Base-by-base conservation (phyloP, 2,797 vertebrate species). In the Menidia menidia region DNA sequence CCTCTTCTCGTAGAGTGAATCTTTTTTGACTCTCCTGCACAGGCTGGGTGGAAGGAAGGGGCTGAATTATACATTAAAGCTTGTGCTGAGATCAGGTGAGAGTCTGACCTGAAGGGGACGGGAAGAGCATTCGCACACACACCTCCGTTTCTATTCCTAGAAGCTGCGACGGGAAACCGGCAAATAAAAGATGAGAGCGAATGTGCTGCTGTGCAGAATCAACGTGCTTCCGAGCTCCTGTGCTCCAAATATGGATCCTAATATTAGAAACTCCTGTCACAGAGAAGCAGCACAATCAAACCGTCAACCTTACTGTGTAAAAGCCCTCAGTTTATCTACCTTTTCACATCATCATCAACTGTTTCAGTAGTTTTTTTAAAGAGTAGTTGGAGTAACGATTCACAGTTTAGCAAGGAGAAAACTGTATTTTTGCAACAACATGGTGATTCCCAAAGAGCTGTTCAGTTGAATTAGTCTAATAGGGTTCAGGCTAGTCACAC, bases 21-120 rank as follows among this genome's bases (percentile, higher is more conserved):
- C 55, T 69, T 71, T 79, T 73, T 56, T 68, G 84, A 83, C 18
- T 15, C n/a, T 33, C 57, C 70, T 77, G 71, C 45, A 52, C 14
- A 0, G 74, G 74, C n/a, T 54, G 50, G 75, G 43, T 2, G 18
- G 58, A 68, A 61, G 50, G 3, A 63, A 39, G 35, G 10, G 35
- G 25, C 73, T 90, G 83, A 90, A 89, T 90, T 88, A 86, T 87
- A 85, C 80, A 90, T 90, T 67, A 75, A 67, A 77, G 70, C 60
- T 62, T 68, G 6, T 6, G 1, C 64, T 43, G 55, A 63, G 78
- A 68, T 81, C 71, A 83, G 78, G 66, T 73, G 71, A 59, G 43
- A 52, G 50, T 18, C 41, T 52, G 75, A 72, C 52, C 64, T 61
- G 65, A 61, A 59, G 61, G 43, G 50, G 44, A 70, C 60, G 25